These are phyloP conservation scores for Bubo scandiacus DNA, from an alignment of 2,113 vertebrate species.

Conservation along the genomic window DNA sequence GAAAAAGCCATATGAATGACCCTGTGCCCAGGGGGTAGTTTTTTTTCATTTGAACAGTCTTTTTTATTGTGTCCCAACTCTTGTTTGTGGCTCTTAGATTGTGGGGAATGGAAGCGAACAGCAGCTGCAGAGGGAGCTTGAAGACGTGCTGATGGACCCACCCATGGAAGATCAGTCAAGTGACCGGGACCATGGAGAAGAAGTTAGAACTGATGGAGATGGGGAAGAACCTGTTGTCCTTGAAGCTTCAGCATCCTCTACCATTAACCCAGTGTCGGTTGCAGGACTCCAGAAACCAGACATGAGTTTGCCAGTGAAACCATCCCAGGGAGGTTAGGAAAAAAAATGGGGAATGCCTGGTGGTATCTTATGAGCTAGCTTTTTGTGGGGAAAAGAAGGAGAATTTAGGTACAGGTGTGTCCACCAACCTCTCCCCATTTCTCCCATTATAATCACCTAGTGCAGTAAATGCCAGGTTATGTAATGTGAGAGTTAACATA, in stretches of 20 bases:
- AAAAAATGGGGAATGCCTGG: constrained; percentile 13
- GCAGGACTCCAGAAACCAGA: constrained; percentile 84
- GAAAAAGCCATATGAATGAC: not conserved
- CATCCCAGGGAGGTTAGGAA: constrained; percentile 87
- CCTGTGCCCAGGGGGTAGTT: not conserved
- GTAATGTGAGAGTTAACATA: not conserved
- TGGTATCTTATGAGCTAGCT: not conserved
- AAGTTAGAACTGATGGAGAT: constrained; percentile 72
- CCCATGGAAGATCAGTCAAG: constrained; percentile 81
- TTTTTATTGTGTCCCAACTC: constrained; percentile 24
- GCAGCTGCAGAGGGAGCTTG: constrained; percentile 93
- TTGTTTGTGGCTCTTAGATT: constrained; percentile 81
- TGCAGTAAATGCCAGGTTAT: not conserved
- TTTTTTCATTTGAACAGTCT: not conserved
- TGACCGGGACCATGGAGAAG: constrained; percentile 69
- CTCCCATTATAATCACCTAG: not conserved
- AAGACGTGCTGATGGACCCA: constrained; percentile 97
- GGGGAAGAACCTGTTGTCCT: constrained; percentile 74
- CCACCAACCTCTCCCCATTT: not conserved
- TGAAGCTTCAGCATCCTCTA: constrained; percentile 77
- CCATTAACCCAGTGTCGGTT: constrained; percentile 78
- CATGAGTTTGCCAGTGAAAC: constrained; percentile 90
- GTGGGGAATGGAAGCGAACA: constrained; percentile 98
- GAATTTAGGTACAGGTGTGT: not conserved
- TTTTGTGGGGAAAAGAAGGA: not conserved